A percentile compares a stretch with the other conserved stretches of the same genome.
Evolutionary conservation across 1,140 invertebrate species (phyloP).

Genomic region (Parapsyche elsis): DNA sequence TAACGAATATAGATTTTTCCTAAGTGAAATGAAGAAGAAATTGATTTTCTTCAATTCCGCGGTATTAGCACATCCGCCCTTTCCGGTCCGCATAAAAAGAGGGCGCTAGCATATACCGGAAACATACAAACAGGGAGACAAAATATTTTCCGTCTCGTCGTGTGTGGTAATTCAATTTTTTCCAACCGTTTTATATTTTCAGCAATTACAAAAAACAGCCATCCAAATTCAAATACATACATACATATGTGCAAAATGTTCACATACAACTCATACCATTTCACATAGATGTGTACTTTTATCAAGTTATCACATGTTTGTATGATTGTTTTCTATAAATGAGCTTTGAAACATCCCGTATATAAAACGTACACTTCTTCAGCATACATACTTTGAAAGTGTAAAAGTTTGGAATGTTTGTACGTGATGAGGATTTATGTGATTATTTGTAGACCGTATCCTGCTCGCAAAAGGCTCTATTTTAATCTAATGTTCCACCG

Average conservation of each 20-base stretch:
- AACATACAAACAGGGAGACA: neutral
- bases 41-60: constrained; percentile 23
- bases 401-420: neutral
- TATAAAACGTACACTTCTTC: too few relatives aligned
- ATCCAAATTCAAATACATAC: too few relatives aligned
- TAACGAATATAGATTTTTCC: constrained; percentile 21
- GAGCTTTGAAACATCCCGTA: too few relatives aligned
- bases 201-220: too few relatives aligned
- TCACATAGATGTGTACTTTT: too few relatives aligned
- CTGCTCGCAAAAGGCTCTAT: constrained; percentile 19
- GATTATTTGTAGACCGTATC: constrained; percentile 21
- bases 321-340: too few relatives aligned
- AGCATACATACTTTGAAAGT: too few relatives aligned
- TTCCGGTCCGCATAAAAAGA: neutral
- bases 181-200: neutral
- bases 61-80: constrained; percentile 21
- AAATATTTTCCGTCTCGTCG: neutral
- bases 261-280: too few relatives aligned
- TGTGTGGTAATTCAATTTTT: neutral
- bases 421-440: constrained; percentile 32
- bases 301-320: too few relatives aligned
- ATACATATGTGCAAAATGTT: too few relatives aligned
- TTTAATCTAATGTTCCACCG: constrained; percentile 24
- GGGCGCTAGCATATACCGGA: neutral
- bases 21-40: constrained; percentile 26